These are phyloP conservation scores for Lagodon rhomboides DNA, from an alignment of 2,797 vertebrate species.

Conservation along the genomic window DNA sequence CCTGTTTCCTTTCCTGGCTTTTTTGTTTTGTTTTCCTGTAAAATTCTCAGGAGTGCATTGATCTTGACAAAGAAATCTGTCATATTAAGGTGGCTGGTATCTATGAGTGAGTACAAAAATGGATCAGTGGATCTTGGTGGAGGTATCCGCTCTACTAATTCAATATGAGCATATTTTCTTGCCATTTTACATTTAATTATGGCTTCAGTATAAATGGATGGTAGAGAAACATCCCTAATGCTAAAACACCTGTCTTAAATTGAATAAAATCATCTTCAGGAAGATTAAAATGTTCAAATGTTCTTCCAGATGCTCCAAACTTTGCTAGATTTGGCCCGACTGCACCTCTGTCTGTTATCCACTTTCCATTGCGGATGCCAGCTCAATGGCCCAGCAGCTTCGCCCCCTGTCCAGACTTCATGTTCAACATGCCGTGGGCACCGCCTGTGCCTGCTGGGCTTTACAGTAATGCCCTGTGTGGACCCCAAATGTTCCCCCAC, in stretches of 20 bases:
- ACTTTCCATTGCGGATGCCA: slow-evolving; percentile 1
- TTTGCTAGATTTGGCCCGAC: background rate
- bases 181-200: background rate
- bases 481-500: slow-evolving; percentile 16
- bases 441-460: background rate
- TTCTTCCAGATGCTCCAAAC: slow-evolving; percentile 3
- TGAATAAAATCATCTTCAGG: background rate
- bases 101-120: too few species aligned
- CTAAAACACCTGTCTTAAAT: background rate
- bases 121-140: too few species aligned
- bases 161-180: too few species aligned
- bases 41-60: too few species aligned
- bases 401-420: background rate
- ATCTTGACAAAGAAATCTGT: too few species aligned
- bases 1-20: too few species aligned
- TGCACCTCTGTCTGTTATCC: background rate
- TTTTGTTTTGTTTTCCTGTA: too few species aligned
- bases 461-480: background rate
- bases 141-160: too few species aligned
- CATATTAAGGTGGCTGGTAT: too few species aligned
- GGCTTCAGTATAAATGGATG: background rate
- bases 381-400: background rate
- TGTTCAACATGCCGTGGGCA: slow-evolving; percentile 17
- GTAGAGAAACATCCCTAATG: background rate
- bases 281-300: background rate